Percentiles rank a stretch among this genome's conserved stretches.
Evolutionary conservation across 2,113 vertebrate species (phyloP).

Genomic region (Vombatus ursinus): DNA sequence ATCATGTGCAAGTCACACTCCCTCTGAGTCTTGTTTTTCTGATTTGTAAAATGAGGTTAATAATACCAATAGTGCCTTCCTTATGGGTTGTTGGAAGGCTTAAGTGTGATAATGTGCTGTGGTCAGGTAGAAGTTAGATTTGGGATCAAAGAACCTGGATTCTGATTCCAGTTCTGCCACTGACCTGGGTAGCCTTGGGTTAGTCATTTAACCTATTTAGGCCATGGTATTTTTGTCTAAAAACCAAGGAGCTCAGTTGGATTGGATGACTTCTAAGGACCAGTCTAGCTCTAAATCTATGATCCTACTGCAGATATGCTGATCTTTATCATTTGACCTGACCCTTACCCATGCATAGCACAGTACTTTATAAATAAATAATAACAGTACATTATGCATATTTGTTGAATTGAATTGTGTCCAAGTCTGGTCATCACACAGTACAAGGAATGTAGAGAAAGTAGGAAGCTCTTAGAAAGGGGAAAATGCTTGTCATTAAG

Average conservation of each 20-base stretch:
- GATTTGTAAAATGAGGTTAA: neutral
- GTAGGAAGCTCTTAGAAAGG: neutral
- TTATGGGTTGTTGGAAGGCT: neutral
- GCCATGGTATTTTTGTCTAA: neutral
- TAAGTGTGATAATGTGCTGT: neutral
- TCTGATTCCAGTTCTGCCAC: neutral
- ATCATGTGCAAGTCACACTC: too few species aligned
- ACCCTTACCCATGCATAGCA: neutral
- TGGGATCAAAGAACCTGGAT: neutral
- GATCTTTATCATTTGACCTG: neutral
- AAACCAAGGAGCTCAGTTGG: neutral
- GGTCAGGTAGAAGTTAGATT: neutral
- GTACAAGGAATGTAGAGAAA: neutral
- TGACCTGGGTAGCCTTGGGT: neutral
- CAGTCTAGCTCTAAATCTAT: neutral
- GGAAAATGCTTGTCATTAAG: neutral
- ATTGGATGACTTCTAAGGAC: too few species aligned
- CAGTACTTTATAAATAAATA: neutral
- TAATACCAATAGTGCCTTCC: neutral
- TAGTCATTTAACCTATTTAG: neutral
- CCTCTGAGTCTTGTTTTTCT: too few species aligned
- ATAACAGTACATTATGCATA: neutral
- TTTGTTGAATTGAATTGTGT: neutral
- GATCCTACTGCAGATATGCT: neutral
- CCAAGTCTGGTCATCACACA: neutral